Conservation (phyloP, 1,140 invertebrate genomes). For the Chlorops oryzae region DNA sequence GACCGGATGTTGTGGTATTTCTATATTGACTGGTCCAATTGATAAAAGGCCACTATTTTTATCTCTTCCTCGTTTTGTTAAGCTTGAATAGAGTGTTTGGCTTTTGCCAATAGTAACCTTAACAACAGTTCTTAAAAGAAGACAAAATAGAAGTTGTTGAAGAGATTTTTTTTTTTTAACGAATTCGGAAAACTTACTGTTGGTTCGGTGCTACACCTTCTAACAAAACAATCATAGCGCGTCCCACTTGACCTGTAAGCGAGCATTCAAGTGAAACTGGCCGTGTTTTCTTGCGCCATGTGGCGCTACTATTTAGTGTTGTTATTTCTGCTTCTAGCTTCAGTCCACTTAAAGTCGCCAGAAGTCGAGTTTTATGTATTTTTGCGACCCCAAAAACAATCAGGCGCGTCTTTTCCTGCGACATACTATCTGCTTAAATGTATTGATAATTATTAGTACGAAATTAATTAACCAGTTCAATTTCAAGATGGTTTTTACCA, state of each 20-base stretch:
- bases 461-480: background rate
- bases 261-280: conserved; percentile 71
- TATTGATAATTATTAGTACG: background rate
- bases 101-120: conserved; percentile 88
- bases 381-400: conserved; percentile 76
- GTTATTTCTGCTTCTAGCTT: conserved; percentile 56
- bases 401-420: conserved; percentile 38
- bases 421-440: conserved; percentile 18
- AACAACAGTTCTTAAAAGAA: conserved; percentile 72
- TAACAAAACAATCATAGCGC: conserved; percentile 85
- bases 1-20: conserved; percentile 95
- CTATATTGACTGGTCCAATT: conserved; percentile 82
- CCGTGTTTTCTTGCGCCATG: conserved; percentile 44
- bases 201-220: conserved; percentile 85
- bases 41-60: conserved; percentile 82
- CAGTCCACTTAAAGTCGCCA: conserved; percentile 86
- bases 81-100: conserved; percentile 81
- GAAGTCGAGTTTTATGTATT: conserved; percentile 78
- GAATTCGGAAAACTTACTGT: conserved; percentile 55
- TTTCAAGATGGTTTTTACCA: conserved; percentile 9
- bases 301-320: conserved; percentile 42
- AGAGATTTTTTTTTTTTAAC: background rate
- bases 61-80: conserved; percentile 70
- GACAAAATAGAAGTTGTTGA: conserved; percentile 1
- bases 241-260: conserved; percentile 81